Base-by-base conservation (phyloP, 2,888 invertebrate species). In the Saturnia japonica region DNA sequence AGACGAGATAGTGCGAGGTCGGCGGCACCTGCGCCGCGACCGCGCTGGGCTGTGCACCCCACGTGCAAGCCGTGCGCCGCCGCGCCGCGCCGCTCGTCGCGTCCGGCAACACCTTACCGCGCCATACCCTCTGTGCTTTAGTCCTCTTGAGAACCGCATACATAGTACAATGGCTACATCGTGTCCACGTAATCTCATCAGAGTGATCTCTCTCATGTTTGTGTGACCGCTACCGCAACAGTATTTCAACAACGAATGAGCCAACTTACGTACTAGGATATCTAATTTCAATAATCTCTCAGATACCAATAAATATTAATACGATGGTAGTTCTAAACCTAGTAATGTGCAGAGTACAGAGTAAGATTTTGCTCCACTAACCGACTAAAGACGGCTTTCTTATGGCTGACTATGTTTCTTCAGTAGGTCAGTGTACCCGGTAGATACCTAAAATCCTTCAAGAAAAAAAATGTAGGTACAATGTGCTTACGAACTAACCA, bases 1-100 rank as follows among this genome's bases (percentile, higher is more conserved):
- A 89, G 90, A 90, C 91, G 88, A 91, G 91, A 90, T 91, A 91
- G 89, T 83, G 91, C 89, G 93, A 93, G 91, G 91, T 91, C 91
- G 91, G 83, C 90, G 91, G 89, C 92, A 92, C 93, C 91, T 88
- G 89, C 83, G 78, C 78, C 79, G 82, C 86, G 83, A 83, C 84
- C 85, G 34, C 34, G 34, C 34, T 6, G 34, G 3, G 34, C 34
- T 34, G 34, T 6, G 82, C 87, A 82, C 85, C 85, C 89, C 90
- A 91, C 90, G 91, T 91, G 92, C 87, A 84, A 83, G 82, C 76
- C 77, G 77, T 83, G 78, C 74, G 34, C 34, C 34, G 34, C n/a
- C 34, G 34, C 80, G 79, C 80, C 86, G 88, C 90, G 87, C 78
- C 22, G 54, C 11, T 78, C 78, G 76, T 75, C 68, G 34, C 47